Evolutionary conservation across 2,113 vertebrate genomes (phyloP), one percentile per base, ranked within the genome.

Genomic region (Gasterosteus aculeatus): DNA sequence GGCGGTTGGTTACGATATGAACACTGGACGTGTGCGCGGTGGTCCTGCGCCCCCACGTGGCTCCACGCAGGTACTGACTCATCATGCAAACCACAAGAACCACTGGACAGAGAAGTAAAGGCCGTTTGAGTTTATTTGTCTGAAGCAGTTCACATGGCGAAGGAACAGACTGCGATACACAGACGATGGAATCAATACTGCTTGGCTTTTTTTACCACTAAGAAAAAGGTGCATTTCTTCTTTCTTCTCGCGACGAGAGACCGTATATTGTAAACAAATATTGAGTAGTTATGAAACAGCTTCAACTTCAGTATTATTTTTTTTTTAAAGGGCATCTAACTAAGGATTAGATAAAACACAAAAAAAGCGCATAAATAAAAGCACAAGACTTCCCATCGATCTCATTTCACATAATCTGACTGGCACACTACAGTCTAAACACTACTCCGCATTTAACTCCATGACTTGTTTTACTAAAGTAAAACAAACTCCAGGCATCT

Each of bases 1-100:
- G 47, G 44, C 15, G 14, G 26, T 26, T 67, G 35, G 1, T 47
- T 6, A 57, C 39, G 11, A 29, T 31, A 22, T 0, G 22, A 77
- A 3, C 35, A 47, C 39, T 26, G 3, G 26, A 14, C 5, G 3
- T 3, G 10, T 29, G 16, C 22, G 77, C 51, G 66, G 57, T 2
- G 64, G 38, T 15, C 70, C 9, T 69, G 29, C 86, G n/a, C 90
- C 89, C 78, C 80, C 92, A 81, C 66, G 85, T 88, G 90, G 87
- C 29, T 12, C 1, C 1, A 53, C 49, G 61, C 0, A 3, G 60
- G 22, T 41, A 5, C 38, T 3, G 1, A 15, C 10, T 1, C 18
- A 15, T 56, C 16, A 35, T 19, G 15, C 6, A 57, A 51, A 39
- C 2, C 8, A 51, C 57, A 58, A 61, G 1, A 54, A 58, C 0